Evolutionary conservation across 2,888 invertebrate genomes (phyloP).

Genomic region (Synanthedon vespiformis): DNA sequence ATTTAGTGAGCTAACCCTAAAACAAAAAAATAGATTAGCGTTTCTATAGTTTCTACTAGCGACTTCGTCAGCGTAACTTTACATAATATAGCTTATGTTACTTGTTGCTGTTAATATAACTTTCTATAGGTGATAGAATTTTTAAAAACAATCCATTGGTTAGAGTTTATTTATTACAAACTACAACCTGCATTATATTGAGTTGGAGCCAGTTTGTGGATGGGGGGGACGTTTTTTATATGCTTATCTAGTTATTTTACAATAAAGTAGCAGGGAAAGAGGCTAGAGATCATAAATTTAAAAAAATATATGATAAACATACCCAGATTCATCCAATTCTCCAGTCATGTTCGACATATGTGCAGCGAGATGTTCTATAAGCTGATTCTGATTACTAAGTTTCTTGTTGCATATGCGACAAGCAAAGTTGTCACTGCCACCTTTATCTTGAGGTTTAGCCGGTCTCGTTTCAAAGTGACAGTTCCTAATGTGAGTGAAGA

Average conservation of each 20-base stretch:
- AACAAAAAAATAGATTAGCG: conserved; percentile 10
- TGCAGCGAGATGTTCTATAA: conserved; percentile 50
- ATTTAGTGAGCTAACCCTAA: conserved; percentile 36
- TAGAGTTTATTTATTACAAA: too few species aligned
- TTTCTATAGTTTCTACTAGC: too few species aligned
- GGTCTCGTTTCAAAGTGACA: conserved; percentile 29
- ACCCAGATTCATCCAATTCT: conserved; percentile 35
- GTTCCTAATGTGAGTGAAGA: conserved; percentile 38
- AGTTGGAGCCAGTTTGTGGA: too few species aligned
- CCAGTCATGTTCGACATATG: conserved; percentile 44
- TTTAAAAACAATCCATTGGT: too few species aligned
- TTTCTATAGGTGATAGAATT: too few species aligned
- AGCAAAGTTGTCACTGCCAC: conserved; percentile 17
- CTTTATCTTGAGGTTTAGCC: conserved; percentile 3
- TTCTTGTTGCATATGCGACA: conserved; percentile 52
- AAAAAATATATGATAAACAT: conserved; percentile 2
- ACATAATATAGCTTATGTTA: too few species aligned
- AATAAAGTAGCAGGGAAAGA: neutral
- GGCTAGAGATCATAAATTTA: neutral
- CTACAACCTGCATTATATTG: too few species aligned
- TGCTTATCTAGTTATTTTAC: too few species aligned
- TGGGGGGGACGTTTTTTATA: too few species aligned
- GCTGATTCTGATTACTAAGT: conserved; percentile 37
- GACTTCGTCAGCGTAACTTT: too few species aligned
- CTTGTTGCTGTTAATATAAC: too few species aligned